Percentiles rank a stretch among this genome's conserved stretches.
Conservation (phyloP, 2,113 vertebrate species). For the Amphiprion percula region DNA sequence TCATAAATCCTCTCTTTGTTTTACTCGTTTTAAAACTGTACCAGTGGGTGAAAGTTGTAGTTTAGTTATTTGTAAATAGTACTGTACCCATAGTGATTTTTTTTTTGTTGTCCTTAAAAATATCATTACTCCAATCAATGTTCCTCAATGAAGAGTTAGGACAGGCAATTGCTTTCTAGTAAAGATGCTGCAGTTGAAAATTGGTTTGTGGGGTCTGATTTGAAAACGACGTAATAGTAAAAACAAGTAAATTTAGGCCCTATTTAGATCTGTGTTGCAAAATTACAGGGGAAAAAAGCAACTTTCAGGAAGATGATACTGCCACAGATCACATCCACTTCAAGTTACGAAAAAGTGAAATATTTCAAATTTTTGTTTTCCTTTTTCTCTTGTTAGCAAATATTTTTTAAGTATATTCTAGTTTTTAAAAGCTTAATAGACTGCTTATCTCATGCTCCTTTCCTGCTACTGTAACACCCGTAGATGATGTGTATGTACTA, state of each 20-base stretch:
- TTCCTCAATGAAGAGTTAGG: constrained; percentile 43
- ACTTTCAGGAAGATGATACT: constrained; percentile 28
- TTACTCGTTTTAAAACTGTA: constrained; percentile 1
- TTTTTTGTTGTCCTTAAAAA: background rate
- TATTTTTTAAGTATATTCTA: constrained; percentile 57
- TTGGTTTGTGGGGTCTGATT: background rate
- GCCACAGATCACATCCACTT: constrained; percentile 58
- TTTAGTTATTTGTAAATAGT: background rate
- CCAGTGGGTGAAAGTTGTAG: background rate
- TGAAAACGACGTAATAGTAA: too few relatives aligned
- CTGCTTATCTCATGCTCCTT: constrained; percentile 62
- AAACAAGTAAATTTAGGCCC: background rate
- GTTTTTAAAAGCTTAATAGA: constrained; percentile 73
- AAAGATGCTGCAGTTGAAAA: background rate
- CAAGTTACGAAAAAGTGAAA: constrained; percentile 14
- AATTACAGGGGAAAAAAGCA: background rate
- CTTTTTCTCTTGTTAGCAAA: constrained; percentile 55
- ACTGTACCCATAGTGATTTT: background rate
- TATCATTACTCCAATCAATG: background rate
- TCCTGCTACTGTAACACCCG: constrained; percentile 63
- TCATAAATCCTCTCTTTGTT: background rate
- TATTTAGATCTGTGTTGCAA: background rate
- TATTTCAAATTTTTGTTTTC: constrained; percentile 34
- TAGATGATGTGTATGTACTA: constrained; percentile 72
- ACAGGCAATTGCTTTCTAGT: constrained; percentile 8